Conservation (phyloP, 1,140 invertebrate species). For the Trissolcus basalis region DNA sequence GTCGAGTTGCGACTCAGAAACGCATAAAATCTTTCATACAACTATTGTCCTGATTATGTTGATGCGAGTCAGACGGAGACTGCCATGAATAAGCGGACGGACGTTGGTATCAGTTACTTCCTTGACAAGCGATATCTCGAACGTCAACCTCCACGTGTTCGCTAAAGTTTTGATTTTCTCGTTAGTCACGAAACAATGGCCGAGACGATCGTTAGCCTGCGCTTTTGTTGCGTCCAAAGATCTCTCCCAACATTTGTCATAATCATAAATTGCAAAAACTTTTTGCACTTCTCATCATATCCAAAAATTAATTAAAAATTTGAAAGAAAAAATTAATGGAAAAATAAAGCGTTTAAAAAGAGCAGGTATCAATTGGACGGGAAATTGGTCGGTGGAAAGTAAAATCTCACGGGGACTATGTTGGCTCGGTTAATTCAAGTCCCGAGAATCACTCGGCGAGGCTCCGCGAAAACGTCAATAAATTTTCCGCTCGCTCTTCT, state of each 20-base stretch:
- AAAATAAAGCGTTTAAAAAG: too few species aligned
- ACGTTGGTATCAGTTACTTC: slow-evolving; percentile 75
- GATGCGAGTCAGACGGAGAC: slow-evolving; percentile 49
- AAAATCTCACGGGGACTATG: slow-evolving; percentile 45
- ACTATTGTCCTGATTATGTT: slow-evolving; percentile 38
- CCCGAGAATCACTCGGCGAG: slow-evolving; percentile 20
- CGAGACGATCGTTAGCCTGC: slow-evolving; percentile 35
- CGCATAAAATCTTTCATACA: slow-evolving; percentile 24
- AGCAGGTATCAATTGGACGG: too few species aligned
- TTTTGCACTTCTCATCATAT: too few species aligned
- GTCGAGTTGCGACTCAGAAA: slow-evolving; percentile 5
- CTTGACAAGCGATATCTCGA: slow-evolving; percentile 71
- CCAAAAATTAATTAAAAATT: too few species aligned
- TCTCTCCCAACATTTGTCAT: slow-evolving; percentile 11
- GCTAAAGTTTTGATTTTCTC: slow-evolving; percentile 60
- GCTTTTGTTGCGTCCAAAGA: slow-evolving; percentile 26
- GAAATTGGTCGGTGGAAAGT: slow-evolving; percentile 26
- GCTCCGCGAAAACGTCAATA: slow-evolving; percentile 50
- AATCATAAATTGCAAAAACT: not conserved
- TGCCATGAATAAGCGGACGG: slow-evolving; percentile 71
- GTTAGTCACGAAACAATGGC: slow-evolving; percentile 64
- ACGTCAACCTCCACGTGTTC: slow-evolving; percentile 59
- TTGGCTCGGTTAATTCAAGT: slow-evolving; percentile 29
- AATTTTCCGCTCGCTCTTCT: slow-evolving; percentile 50
- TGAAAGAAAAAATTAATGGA: too few species aligned